Percentiles rank a stretch among this genome's conserved stretches.
phyloP scores from a whole-genome alignment of 2,113 vertebrate genomes.

The Stigmatopora argus region DNA sequence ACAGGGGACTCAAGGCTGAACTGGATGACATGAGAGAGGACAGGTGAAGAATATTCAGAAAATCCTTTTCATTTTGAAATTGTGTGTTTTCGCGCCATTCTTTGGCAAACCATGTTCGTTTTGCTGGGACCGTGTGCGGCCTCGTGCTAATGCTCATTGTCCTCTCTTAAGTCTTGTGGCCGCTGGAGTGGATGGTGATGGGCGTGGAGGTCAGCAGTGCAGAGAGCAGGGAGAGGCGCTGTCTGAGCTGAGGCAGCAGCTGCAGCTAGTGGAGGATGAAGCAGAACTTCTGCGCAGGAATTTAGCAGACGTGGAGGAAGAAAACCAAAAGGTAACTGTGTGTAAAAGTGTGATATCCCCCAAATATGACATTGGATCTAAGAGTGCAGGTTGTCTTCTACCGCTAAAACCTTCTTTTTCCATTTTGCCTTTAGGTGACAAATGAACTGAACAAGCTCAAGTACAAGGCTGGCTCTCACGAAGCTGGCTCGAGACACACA shows the following conservation, averaged over 20 bases:
- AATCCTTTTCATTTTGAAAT: not conserved
- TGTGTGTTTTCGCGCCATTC: not conserved
- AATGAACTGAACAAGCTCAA: constrained; percentile 93
- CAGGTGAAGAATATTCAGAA: constrained; percentile 62
- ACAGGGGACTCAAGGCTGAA: constrained; percentile 93
- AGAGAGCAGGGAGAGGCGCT: constrained; percentile 88
- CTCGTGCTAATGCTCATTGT: not conserved
- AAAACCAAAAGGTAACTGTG: constrained; percentile 79
- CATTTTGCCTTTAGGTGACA: constrained; percentile 68
- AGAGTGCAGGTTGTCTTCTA: not conserved
- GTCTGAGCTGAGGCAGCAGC: constrained; percentile 91
- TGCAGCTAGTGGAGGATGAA: constrained; percentile 96
- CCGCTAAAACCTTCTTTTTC: not conserved
- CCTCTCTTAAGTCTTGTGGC: constrained; percentile 47
- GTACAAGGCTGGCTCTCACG: constrained; percentile 87
- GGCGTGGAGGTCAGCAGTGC: constrained; percentile 60
- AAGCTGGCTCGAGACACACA: constrained; percentile 60
- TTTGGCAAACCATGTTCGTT: not conserved
- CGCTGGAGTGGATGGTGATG: constrained; percentile 51
- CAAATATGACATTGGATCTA: not conserved
- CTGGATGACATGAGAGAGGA: constrained; percentile 94
- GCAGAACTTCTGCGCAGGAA: constrained; percentile 91
- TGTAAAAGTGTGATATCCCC: not conserved
- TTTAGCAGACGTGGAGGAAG: constrained; percentile 90
- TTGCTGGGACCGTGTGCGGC: not conserved